A percentile compares a stretch with the other conserved stretches of the same genome.
Evolutionary conservation across 2,888 invertebrate genomes (phyloP).

Genomic region (Agriotes lineatus): DNA sequence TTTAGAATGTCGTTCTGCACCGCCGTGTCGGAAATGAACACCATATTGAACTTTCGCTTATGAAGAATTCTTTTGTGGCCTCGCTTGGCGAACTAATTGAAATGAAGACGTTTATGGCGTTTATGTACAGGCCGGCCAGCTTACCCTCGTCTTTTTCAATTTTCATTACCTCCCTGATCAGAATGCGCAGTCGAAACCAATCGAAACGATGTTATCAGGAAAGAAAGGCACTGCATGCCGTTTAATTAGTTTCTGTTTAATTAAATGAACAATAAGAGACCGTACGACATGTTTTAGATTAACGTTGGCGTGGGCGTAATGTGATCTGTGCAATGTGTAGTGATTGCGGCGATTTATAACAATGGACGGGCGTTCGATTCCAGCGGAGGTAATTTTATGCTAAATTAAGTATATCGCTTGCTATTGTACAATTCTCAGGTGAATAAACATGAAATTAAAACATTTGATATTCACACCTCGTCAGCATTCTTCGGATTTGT

Average conservation of each 20-base stretch:
- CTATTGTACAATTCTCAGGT: constrained; percentile 32
- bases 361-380: constrained; percentile 30
- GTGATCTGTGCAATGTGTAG: constrained; percentile 27
- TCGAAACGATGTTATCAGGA: constrained; percentile 10
- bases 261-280: constrained; percentile 46
- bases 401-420: constrained; percentile 34
- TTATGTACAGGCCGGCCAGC: neutral
- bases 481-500: constrained; percentile 3
- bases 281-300: constrained; percentile 37
- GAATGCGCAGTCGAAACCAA: constrained; percentile 11
- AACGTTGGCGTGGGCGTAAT: constrained; percentile 29
- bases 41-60: neutral
- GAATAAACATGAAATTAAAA: constrained; percentile 38
- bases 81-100: neutral
- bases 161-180: constrained; percentile 12
- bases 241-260: constrained; percentile 50
- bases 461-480: constrained; percentile 32
- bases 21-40: neutral
- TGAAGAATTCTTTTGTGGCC: neutral
- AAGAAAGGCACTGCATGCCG: constrained; percentile 14
- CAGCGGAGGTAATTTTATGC: constrained; percentile 37
- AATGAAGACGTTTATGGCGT: constrained; percentile 9
- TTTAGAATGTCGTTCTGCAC: neutral
- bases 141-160: constrained; percentile 11
- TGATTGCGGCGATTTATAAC: constrained; percentile 37